phyloP scores from a whole-genome alignment of 92 coral and sea anemone genomes.

The Zoanthus sansibaricus region DNA sequence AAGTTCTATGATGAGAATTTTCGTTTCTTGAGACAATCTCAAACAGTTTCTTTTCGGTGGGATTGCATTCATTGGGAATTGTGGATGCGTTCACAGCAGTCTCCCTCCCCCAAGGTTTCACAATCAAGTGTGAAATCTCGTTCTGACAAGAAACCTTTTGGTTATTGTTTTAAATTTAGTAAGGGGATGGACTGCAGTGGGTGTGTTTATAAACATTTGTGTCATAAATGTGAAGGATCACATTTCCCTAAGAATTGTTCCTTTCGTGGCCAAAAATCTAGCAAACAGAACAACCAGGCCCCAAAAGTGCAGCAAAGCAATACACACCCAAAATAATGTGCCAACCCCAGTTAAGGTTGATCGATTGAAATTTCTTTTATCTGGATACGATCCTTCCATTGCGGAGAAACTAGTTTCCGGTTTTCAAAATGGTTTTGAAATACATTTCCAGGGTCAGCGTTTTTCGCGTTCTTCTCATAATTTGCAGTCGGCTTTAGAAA shows the following conservation, averaged over 20 bases:
- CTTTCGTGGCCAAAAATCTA: constrained; percentile 48
- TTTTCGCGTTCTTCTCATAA: constrained; percentile 24
- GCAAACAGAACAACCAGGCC: no score
- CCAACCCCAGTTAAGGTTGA: constrained; percentile 74
- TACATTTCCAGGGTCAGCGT: constrained; percentile 56
- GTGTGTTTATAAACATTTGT: constrained; percentile 61
- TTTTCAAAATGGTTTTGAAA: constrained; percentile 58
- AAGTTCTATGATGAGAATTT: constrained; percentile 66
- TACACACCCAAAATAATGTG: constrained; percentile 25
- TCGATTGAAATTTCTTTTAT: constrained; percentile 17
- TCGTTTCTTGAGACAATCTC: constrained; percentile 57
- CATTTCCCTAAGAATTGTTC: constrained; percentile 52
- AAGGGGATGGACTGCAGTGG: constrained; percentile 52
- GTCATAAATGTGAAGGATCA: constrained; percentile 62
- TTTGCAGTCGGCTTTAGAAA: constrained; percentile 37
- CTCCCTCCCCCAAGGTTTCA: not conserved
- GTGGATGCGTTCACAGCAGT: constrained; percentile 60
- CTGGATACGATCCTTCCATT: constrained; percentile 50
- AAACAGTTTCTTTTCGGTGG: constrained; percentile 50
- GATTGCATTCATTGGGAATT: constrained; percentile 58
- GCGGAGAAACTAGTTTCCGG: constrained; percentile 50
- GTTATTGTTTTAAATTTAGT: constrained; percentile 50
- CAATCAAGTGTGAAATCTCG: not conserved
- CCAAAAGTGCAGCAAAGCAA: constrained; percentile 20
- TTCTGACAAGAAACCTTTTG: constrained; percentile 40